phyloP scores from a whole-genome alignment of 2,113 vertebrate species.

The Podarcis raffonei region DNA sequence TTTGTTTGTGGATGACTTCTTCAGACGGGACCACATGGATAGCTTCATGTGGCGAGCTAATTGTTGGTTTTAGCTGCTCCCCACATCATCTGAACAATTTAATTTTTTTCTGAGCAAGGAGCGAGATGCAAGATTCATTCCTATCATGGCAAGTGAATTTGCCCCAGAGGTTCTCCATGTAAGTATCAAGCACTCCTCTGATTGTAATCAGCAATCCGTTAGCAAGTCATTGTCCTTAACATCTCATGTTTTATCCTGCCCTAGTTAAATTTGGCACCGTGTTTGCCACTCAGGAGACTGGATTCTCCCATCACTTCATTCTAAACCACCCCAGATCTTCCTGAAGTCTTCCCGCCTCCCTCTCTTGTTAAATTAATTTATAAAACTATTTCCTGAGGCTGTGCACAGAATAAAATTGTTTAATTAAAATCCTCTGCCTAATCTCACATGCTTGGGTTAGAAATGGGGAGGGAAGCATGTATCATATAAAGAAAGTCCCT shows the following conservation, averaged over 20 bases:
- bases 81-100: not conserved
- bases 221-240: too few species aligned
- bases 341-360: not conserved
- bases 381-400: not conserved
- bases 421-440: conserved; percentile 18
- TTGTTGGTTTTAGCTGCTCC: not conserved
- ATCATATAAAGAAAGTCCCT: not conserved
- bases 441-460: not conserved
- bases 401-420: not conserved
- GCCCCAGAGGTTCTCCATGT: not conserved
- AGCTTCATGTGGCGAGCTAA: not conserved
- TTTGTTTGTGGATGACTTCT: not conserved
- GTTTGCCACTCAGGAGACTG: not conserved
- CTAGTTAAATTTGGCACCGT: not conserved
- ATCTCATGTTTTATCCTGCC: not conserved
- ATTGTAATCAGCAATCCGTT: not conserved
- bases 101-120: too few species aligned
- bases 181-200: not conserved
- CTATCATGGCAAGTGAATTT: not conserved
- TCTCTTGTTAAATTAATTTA: conserved; percentile 8
- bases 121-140: not conserved
- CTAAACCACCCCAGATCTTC: not conserved
- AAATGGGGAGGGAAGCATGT: not conserved
- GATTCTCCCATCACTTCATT: not conserved
- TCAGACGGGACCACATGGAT: not conserved